Evolutionary conservation across 2,888 invertebrate genomes (phyloP).

Genomic region (Amphipoea lucens): DNA sequence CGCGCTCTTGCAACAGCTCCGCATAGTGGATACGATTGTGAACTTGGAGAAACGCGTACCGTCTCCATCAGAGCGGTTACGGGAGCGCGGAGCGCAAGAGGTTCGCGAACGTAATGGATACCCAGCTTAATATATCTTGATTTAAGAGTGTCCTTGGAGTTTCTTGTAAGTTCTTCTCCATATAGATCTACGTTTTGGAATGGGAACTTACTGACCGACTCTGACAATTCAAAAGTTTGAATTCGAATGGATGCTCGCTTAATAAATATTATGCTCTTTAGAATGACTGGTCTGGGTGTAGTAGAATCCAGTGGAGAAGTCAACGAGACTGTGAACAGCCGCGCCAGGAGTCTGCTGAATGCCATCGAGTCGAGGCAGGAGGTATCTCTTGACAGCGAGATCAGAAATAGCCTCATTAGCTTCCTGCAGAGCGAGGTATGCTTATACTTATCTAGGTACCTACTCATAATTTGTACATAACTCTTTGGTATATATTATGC

Average conservation of each 20-base stretch:
- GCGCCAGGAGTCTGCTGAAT: constrained; percentile 74
- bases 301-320: constrained; percentile 26
- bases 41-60: no score
- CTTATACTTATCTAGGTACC: background rate
- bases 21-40: no score
- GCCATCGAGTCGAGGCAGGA: constrained; percentile 75
- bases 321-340: constrained; percentile 61
- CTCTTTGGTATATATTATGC: no score
- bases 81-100: no score
- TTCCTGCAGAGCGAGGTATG: constrained; percentile 82
- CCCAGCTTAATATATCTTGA: no score
- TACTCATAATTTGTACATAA: background rate
- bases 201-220: background rate
- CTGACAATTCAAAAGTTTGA: background rate
- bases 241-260: background rate
- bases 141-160: no score
- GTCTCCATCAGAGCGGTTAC: no score
- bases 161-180: background rate
- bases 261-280: constrained; percentile 11
- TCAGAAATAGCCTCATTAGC: constrained; percentile 72
- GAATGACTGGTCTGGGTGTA: constrained; percentile 52
- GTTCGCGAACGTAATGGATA: no score
- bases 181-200: background rate
- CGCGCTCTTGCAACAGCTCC: no score
- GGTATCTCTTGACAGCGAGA: constrained; percentile 71